These are phyloP conservation scores for Entomobrya multifasciata DNA, from an alignment of 2,888 invertebrate genomes.

Conservation along the genomic window DNA sequence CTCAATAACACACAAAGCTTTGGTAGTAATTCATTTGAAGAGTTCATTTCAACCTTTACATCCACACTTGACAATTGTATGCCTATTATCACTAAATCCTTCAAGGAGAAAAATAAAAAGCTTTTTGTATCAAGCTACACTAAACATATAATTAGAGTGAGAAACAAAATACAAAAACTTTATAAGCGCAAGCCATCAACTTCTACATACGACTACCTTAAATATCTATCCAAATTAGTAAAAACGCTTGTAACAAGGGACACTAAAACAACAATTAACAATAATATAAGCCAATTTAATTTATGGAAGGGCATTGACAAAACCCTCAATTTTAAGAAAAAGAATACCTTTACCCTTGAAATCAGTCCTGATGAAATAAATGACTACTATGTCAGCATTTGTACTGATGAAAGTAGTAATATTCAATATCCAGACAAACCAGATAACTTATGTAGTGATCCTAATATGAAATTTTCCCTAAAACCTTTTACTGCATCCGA, in stretches of 20 bases:
- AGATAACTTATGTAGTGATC: not conserved
- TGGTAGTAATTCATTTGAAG: not conserved
- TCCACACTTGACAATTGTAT: not conserved
- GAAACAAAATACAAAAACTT: not conserved
- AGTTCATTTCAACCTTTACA: not conserved
- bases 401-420: not conserved
- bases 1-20: not conserved
- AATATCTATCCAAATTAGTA: not conserved
- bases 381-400: slow-evolving; percentile 47
- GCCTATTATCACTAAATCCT: not conserved
- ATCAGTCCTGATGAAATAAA: slow-evolving; percentile 14
- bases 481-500: not conserved
- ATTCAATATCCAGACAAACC: not conserved
- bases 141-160: not conserved
- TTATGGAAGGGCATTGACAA: not conserved
- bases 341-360: not conserved
- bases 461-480: not conserved
- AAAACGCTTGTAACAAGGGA: not conserved
- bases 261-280: not conserved
- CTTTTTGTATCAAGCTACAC: not conserved
- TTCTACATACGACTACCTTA: not conserved
- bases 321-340: not conserved
- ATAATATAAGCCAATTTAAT: not conserved
- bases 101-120: not conserved
- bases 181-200: not conserved